These are phyloP conservation scores for Altica lythri DNA, from an alignment of 2,888 invertebrate genomes.

Conservation along the genomic window DNA sequence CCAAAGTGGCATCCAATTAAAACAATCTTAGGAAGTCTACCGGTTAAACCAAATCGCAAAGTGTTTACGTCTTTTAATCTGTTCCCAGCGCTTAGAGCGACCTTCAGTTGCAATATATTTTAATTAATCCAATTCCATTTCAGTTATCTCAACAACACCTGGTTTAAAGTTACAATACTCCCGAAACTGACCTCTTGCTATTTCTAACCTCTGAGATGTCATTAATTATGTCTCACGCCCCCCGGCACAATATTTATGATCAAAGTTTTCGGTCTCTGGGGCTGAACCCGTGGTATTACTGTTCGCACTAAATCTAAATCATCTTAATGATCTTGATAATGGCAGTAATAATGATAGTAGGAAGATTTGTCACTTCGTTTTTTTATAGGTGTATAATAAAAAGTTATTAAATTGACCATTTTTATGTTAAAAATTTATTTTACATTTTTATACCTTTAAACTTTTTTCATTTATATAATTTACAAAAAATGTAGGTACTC, in stretches of 20 bases:
- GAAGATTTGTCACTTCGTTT: conserved; percentile 4
- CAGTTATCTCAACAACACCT: conserved; percentile 25
- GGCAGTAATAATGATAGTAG: conserved; percentile 23
- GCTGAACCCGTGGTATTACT: conserved; percentile 27
- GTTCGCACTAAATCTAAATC: conserved; percentile 32
- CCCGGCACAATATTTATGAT: conserved; percentile 28
- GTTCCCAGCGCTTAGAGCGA: too few species aligned
- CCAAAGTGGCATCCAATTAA: too few species aligned
- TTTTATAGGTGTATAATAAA: too few species aligned
- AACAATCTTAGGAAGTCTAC: too few species aligned
- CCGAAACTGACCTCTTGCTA: conserved; percentile 25
- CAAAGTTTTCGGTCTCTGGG: conserved; percentile 27
- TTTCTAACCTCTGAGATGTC: conserved; percentile 29
- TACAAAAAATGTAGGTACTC: too few species aligned
- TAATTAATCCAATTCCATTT: conserved; percentile 2
- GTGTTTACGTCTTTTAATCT: too few species aligned
- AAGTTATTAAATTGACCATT: too few species aligned
- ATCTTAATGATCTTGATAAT: conserved; percentile 31
- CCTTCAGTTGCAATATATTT: background rate
- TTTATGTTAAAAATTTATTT: too few species aligned
- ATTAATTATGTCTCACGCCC: conserved; percentile 30
- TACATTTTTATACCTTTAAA: too few species aligned
- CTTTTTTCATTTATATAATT: too few species aligned
- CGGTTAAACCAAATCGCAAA: too few species aligned
- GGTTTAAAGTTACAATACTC: conserved; percentile 25